Conservation (phyloP, 2,888 invertebrate species). For the Ferdinandea cuprea region DNA sequence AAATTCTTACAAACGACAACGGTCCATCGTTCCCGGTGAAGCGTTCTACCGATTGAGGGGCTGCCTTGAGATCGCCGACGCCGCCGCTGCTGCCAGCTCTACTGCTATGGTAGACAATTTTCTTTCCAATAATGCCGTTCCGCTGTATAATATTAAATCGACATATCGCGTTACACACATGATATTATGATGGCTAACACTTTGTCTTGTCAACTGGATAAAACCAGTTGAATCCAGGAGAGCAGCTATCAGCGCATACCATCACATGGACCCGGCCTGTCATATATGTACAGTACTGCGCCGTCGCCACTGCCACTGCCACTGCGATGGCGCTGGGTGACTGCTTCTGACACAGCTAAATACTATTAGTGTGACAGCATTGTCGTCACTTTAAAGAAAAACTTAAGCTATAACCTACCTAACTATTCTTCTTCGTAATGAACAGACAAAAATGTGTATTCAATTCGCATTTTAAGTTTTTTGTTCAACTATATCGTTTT, state of each 20-base stretch:
- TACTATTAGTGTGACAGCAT: slow-evolving; percentile 27
- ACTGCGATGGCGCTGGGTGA: slow-evolving; percentile 11
- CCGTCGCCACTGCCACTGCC: not conserved
- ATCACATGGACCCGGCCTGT: slow-evolving; percentile 26
- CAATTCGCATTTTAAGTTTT: slow-evolving; percentile 57
- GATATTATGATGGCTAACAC: slow-evolving; percentile 55
- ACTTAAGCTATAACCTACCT: slow-evolving; percentile 15
- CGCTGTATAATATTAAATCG: slow-evolving; percentile 59
- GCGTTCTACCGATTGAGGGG: slow-evolving; percentile 18
- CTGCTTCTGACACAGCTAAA: slow-evolving; percentile 38
- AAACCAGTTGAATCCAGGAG: slow-evolving; percentile 72
- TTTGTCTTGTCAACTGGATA: slow-evolving; percentile 71
- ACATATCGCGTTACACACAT: slow-evolving; percentile 63
- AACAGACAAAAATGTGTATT: slow-evolving; percentile 50
- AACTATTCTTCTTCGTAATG: slow-evolving; percentile 26
- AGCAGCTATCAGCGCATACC: slow-evolving; percentile 36
- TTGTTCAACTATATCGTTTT: slow-evolving; percentile 36
- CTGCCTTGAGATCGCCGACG: slow-evolving; percentile 46
- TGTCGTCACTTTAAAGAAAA: slow-evolving; percentile 38
- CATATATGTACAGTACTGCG: slow-evolving; percentile 17
- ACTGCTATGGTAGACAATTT: slow-evolving; percentile 55
- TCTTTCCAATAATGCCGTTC: slow-evolving; percentile 71
- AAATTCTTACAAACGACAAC: slow-evolving; percentile 51
- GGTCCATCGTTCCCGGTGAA: slow-evolving; percentile 37
- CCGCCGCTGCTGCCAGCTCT: not conserved